phyloP scores from a whole-genome alignment of 2,888 invertebrate genomes.

The Laspeyria flexula region DNA sequence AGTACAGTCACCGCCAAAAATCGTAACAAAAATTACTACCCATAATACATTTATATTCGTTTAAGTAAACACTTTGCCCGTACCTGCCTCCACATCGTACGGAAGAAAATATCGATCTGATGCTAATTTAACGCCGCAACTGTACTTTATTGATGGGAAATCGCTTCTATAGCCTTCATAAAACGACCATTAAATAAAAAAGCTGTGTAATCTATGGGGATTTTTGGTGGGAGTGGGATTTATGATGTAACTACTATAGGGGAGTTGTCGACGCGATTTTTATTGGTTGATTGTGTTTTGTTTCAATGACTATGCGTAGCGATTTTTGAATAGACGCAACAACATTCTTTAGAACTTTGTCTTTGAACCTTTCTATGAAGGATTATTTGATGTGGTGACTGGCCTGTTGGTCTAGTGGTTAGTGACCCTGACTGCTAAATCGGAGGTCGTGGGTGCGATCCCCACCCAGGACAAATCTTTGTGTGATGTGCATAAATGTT shows the following conservation, averaged over 20 bases:
- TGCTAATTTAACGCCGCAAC: conserved; percentile 68
- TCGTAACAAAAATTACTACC: conserved; percentile 12
- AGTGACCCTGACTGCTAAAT: no score
- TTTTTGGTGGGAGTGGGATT: conserved; percentile 24
- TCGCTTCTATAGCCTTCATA: conserved; percentile 51
- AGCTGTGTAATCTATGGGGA: conserved; percentile 24
- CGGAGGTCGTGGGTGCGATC: no score
- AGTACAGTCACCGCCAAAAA: conserved; percentile 6
- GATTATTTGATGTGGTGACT: no score
- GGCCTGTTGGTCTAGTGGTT: no score
- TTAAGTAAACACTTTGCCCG: conserved; percentile 37
- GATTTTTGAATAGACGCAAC: not conserved
- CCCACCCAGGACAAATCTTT: no score
- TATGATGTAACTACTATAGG: conserved; percentile 18
- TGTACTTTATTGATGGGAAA: conserved; percentile 65
- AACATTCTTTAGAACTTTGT: no score
- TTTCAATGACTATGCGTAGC: not conserved
- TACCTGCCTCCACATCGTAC: conserved; percentile 62
- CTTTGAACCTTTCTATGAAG: no score
- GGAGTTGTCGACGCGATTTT: conserved; percentile 3
- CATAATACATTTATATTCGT: conserved; percentile 16
- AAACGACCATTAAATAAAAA: conserved; percentile 45
- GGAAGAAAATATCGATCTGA: conserved; percentile 73
- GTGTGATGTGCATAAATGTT: no score
- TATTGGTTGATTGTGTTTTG: not conserved